Base-by-base conservation (phyloP, 2,113 vertebrate species). In the crab-eating macaque (Macaca fascicularis) region DNA sequence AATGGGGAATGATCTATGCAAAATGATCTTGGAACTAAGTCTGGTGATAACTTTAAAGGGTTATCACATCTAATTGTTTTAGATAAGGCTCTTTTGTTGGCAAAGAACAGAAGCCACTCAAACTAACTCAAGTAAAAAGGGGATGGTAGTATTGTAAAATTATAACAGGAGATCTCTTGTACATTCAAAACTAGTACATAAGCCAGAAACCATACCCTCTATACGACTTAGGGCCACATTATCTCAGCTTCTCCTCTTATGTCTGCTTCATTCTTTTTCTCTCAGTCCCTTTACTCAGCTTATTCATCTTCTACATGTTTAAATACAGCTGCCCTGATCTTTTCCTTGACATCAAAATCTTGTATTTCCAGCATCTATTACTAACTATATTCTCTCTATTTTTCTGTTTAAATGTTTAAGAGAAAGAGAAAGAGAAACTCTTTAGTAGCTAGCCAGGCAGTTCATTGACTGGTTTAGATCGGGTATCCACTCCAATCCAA, bases 1-100 rank as follows among this genome's bases (percentile, higher is more conserved):
- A 91, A 9, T 50, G 27, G 57, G 38, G 22, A 43, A 64, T 96
- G 48, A 78, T 57, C 55, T 52, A 83, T 30, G 55, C 9, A 12
- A 90, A 97, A 88, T 48, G 70, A 84, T 76, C 61, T 72, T 91
- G 32, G 74, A 82, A 92, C 87, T 88, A 89, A 87, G 92, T 94
- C 43, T 90, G 81, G 84, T 84, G 27, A 88, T 50, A 92, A 75
- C 25, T 81, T 85, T 57, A 93, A 91, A 89, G 69, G 38, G 20
- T 38, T 17, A 48, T 50, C 61, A 35, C 89, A 67, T 67, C 43
- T 93, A 76, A 91, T 70, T 81, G 23, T 79, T 91, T 48, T 92
- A 78, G 78, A 57, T 93, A 89, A 89, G 30, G 30, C 74, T 96
- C 67, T 82, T 94, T 88, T 52, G 17, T 52, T 96, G 78, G 48